These are phyloP conservation scores for Megamerina dolium DNA, from an alignment of 2,888 invertebrate genomes.

Conservation along the genomic window DNA sequence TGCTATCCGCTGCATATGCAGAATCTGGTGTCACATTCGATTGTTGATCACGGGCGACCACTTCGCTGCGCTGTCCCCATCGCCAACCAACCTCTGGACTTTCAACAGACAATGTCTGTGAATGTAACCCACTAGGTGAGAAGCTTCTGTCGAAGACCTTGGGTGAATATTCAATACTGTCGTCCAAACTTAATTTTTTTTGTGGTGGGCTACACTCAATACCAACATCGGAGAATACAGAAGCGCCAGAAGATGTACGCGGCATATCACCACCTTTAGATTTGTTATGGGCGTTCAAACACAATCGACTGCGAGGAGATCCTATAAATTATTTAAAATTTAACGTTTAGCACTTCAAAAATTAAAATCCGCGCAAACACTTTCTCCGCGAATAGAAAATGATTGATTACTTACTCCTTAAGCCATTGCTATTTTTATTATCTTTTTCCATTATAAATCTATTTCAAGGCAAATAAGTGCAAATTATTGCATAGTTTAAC, in stretches of 20 bases:
- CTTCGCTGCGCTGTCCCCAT: constrained; percentile 30
- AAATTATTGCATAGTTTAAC: too few species aligned
- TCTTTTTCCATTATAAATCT: too few species aligned
- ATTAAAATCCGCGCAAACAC: not conserved
- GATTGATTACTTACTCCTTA: too few species aligned
- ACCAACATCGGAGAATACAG: constrained; percentile 20
- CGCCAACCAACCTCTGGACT: constrained; percentile 45
- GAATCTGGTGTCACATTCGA: constrained; percentile 21
- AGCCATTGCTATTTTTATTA: too few species aligned
- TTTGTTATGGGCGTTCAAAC: too few species aligned
- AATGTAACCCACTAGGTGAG: constrained; percentile 37
- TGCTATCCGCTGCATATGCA: constrained; percentile 28
- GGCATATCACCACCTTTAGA: constrained; percentile 5
- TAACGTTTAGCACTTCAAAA: not conserved
- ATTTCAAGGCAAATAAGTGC: too few species aligned
- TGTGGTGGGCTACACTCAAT: constrained; percentile 38
- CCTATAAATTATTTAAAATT: too few species aligned
- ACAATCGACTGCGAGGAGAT: too few species aligned
- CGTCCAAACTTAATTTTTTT: constrained; percentile 32
- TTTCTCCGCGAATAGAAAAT: too few species aligned
- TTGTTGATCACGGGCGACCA: constrained; percentile 7
- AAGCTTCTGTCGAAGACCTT: constrained; percentile 29
- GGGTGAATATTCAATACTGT: constrained; percentile 37
- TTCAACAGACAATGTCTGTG: constrained; percentile 37
- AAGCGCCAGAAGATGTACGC: constrained; percentile 18